Evolutionary conservation across 2,797 vertebrate genomes (phyloP), one percentile per base, ranked within the genome.

Genomic region (Sparus aurata): DNA sequence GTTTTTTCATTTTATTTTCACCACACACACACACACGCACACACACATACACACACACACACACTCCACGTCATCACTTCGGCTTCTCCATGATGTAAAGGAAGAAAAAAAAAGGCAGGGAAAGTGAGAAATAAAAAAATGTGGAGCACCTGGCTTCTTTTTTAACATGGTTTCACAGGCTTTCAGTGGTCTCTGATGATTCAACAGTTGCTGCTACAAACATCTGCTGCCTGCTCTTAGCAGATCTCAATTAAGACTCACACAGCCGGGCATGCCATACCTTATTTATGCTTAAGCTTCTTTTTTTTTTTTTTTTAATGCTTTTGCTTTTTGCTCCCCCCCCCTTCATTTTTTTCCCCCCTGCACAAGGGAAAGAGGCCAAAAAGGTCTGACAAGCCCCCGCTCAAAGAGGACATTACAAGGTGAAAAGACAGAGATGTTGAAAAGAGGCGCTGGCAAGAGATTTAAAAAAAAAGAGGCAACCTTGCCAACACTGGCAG

Each of bases 221-320:
- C 95, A 96, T 95, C 95, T 96, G 95, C 93, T 94, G 89, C 91
- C 91, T 94, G 91, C 93, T 94, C 93, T 94, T 91, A 93, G 94
- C 91, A 95, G 91, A 93, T 95, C 95, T 95, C 94, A 95, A 95
- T 96, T 96, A 96, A 95, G 93, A 82, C 92, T 91, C 91, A 85
- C 88, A 79, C 83, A 84, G 85, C 76, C 83, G 55, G 64, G 69
- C 82, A 57, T 34, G 73, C 75, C 86, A 78, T 86, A 66, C 89
- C 91, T 91, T 93, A 93, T 94, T 94, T 92, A 94, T 87, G 90
- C 89, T 88, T 82, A 60, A 69, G 73, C 76, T 79, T 70, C 71
- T 71, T 63, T 38, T 63, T 62, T 59, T 72, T 52, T 30, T 43
- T 12, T n/a, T n/a, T n/a, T n/a, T n/a, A n/a, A n/a, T n/a, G n/a